phyloP scores from a whole-genome alignment of 2,888 invertebrate genomes.

The Clivina fossor region DNA sequence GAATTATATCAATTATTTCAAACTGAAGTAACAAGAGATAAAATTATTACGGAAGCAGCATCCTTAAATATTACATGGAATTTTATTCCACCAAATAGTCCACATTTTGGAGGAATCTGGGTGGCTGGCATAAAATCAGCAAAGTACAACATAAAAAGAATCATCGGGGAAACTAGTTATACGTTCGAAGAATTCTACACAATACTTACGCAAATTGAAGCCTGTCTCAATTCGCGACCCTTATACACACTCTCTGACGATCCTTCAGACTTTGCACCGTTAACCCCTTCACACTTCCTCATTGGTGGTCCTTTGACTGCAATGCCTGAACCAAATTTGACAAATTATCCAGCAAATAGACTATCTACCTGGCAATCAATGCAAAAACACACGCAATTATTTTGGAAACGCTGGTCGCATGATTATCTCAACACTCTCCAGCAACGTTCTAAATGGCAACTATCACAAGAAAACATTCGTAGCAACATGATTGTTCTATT shows the following conservation, averaged over 20 bases:
- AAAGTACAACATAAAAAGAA: too few species aligned
- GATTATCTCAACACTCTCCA: background rate
- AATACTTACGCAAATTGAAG: too few species aligned
- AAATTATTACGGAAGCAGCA: constrained; percentile 7
- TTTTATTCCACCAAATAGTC: constrained; percentile 39
- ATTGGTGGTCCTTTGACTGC: background rate
- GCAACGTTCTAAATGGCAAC: constrained; percentile 2
- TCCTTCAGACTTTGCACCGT: background rate
- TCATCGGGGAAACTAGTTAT: too few species aligned
- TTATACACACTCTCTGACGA: constrained; percentile 37
- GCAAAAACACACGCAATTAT: background rate
- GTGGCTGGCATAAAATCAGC: constrained; percentile 35
- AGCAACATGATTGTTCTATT: background rate
- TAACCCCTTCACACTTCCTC: constrained; percentile 12
- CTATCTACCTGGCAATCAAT: background rate
- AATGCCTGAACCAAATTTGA: background rate
- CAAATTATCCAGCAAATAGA: background rate
- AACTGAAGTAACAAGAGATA: constrained; percentile 1
- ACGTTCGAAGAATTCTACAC: too few species aligned
- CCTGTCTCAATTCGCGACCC: too few species aligned
- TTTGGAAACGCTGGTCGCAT: constrained; percentile 9
- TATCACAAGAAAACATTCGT: too few species aligned
- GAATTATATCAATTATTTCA: constrained; percentile 10
- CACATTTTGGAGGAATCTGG: constrained; percentile 38
- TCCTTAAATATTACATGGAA: constrained; percentile 33